Base-by-base conservation (phyloP, 2,113 vertebrate genomes). In the Uria aalge region DNA sequence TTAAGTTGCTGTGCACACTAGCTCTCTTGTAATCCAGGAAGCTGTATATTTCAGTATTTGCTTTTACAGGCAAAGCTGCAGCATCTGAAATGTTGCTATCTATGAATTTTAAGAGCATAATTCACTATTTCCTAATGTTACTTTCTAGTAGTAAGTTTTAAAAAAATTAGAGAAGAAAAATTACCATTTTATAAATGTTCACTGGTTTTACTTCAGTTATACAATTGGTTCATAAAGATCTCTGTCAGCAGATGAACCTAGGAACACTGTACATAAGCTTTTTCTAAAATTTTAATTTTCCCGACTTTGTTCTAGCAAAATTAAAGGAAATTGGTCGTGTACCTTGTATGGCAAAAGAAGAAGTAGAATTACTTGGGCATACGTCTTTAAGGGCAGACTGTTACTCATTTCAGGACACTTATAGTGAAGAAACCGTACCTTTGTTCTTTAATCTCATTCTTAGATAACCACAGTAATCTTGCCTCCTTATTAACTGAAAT, bases 401-500 rank as follows among this genome's bases (percentile, higher is more conserved):
- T 94, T 85, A 47, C 14, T 56, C 15, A 14, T 67, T 92, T 94
- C 73, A 92, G 50, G 53, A 74, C 12, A 32, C 21, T 38, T 45
- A 12, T 0, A 94, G 59, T 48, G 50, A 73, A 78, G 82, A 82
- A 96, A 72, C 62, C 6, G 3, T 78, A 93, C 53, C 78, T 85
- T 91, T 95, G 55, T 94, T 92, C 75, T 74, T 67, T 77, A 88
- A 80, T 90, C 4, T 2, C 84, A 88, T 90, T 77, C 79, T 93
- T 94, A 92, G 89, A 84, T 92, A 96, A 92, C 36, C n/a, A 36
- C 90, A 66, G 36, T 92, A 95, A 87, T 95, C 95, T 94, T 92
- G 34, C 55, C 34, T 88, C 66, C 75, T 64, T 90, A 75, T 50
- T 94, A 96, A 62, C 74, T 78, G 76, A 92, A 95, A 95, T 96